Evolutionary conservation across 64 coral and sea anemone species (phyloP).

Genomic region (Dendronephthya gigantea): DNA sequence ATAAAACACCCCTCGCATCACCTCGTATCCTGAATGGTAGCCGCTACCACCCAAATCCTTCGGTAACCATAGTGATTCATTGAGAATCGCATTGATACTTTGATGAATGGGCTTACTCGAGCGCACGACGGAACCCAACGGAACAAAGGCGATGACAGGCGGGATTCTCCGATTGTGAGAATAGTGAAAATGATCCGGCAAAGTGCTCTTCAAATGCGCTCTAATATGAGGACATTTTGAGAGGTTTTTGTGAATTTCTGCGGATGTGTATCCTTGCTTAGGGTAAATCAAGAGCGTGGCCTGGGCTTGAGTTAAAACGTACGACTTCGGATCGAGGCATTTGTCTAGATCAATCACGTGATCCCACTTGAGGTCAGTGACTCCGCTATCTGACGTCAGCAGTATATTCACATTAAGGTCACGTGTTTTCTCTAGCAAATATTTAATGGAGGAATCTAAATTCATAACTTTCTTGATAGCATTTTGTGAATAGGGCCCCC

Average conservation of each 20-base stretch:
- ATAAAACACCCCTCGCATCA: background rate
- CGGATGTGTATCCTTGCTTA: background rate
- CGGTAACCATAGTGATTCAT: background rate
- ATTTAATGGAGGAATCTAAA: background rate
- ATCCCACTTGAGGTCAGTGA: background rate
- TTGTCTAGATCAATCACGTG: background rate
- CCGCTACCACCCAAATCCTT: background rate
- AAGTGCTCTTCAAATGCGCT: too few relatives aligned
- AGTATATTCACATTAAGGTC: background rate
- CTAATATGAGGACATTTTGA: background rate
- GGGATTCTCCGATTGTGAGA: background rate
- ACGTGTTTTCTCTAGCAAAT: background rate
- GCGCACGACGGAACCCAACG: background rate
- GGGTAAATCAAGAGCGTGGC: background rate
- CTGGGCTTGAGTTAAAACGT: background rate
- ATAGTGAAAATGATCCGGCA: background rate
- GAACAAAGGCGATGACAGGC: background rate
- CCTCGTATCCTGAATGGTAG: background rate
- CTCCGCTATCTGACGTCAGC: background rate
- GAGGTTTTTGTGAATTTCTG: background rate
- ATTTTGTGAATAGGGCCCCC: background rate
- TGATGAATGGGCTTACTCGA: background rate
- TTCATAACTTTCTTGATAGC: background rate
- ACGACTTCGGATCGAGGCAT: background rate
- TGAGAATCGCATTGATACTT: background rate